phyloP scores from a whole-genome alignment of 53 echinoderm and acorn worm genomes.

The Astropecten irregularis region DNA sequence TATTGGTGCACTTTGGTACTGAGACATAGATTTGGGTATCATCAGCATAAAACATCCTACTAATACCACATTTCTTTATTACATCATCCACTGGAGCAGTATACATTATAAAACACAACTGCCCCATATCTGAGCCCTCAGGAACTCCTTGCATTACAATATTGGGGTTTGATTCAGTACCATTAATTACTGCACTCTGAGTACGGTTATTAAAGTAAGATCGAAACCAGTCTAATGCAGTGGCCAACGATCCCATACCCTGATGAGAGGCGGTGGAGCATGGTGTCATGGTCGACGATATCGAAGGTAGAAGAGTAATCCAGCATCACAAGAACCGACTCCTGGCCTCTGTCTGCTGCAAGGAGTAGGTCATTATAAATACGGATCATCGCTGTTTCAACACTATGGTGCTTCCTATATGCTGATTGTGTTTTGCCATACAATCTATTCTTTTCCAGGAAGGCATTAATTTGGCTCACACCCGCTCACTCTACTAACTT shows the following conservation, averaged over 20 bases:
- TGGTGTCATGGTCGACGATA: slow-evolving; percentile 25
- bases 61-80: neutral
- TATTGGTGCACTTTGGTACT: too few relatives aligned
- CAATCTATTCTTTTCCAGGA: neutral
- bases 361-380: neutral
- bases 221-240: slow-evolving; percentile 27
- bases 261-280: slow-evolving; percentile 1
- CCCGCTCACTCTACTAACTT: too few relatives aligned
- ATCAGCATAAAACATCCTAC: too few relatives aligned
- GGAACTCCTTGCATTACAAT: slow-evolving; percentile 37
- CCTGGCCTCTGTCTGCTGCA: slow-evolving; percentile 32
- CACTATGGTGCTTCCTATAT: too few relatives aligned
- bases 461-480: too few relatives aligned
- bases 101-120: neutral
- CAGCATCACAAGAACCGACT: slow-evolving; percentile 31
- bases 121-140: slow-evolving; percentile 47
- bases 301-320: slow-evolving; percentile 53
- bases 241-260: slow-evolving; percentile 1
- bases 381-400: neutral
- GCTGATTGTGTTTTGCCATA: neutral
- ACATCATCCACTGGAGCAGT: neutral
- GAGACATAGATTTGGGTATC: too few relatives aligned
- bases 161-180: neutral
- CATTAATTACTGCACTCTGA: slow-evolving; percentile 10
- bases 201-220: slow-evolving; percentile 49